Evolutionary conservation across 1,140 invertebrate species (phyloP).

Genomic region (Apis dorsata): DNA sequence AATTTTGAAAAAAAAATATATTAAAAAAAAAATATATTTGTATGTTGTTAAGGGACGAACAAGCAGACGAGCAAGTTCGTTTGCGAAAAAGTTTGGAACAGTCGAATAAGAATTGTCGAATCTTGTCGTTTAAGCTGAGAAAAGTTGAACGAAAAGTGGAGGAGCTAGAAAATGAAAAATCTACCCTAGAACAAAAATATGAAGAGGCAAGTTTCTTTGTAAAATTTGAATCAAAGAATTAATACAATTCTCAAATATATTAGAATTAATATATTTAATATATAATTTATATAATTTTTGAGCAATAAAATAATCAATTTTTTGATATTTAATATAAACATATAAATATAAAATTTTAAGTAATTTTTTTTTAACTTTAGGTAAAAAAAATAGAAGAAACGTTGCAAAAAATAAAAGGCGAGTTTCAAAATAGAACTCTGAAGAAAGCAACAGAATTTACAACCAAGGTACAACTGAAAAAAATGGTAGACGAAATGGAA

Average conservation of each 20-base stretch:
- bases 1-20: constrained; percentile 33
- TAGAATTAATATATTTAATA: too few relatives aligned
- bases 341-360: too few relatives aligned
- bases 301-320: too few relatives aligned
- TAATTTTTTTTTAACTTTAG: constrained; percentile 69
- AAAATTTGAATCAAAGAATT: too few relatives aligned
- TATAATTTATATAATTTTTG: too few relatives aligned
- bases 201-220: constrained; percentile 80
- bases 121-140: constrained; percentile 98
- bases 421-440: constrained; percentile 83
- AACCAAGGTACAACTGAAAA: constrained; percentile 87
- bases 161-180: constrained; percentile 92
- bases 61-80: constrained; percentile 98
- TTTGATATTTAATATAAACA: too few relatives aligned
- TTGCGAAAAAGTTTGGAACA: constrained; percentile 95
- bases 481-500: constrained; percentile 89
- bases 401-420: constrained; percentile 83
- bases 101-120: constrained; percentile 98
- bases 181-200: constrained; percentile 85
- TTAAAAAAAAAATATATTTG: constrained; percentile 45
- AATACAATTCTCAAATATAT: too few relatives aligned
- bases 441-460: constrained; percentile 86
- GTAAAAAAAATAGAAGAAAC: constrained; percentile 83
- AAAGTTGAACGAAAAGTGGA: constrained; percentile 96
- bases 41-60: constrained; percentile 90